A percentile compares a stretch with the other conserved stretches of the same genome.
These are phyloP conservation scores for Ligdia adustata DNA, from an alignment of 2,888 invertebrate species.

Conservation along the genomic window DNA sequence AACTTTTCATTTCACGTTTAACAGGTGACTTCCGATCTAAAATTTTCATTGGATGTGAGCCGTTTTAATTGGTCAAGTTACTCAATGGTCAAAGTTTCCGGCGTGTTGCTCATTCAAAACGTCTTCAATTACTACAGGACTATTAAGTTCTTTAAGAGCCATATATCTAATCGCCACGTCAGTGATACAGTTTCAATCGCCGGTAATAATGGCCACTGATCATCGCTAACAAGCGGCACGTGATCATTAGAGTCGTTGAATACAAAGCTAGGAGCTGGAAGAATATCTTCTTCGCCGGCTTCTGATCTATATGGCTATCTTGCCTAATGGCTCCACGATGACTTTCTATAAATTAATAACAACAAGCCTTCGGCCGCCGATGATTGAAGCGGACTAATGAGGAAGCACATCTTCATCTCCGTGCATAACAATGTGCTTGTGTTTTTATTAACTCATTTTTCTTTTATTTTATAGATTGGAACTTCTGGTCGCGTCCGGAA, in stretches of 20 bases:
- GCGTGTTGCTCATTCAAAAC: conserved; percentile 9
- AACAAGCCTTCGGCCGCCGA: conserved; percentile 65
- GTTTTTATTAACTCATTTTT: conserved; percentile 59
- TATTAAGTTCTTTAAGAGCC: conserved; percentile 70
- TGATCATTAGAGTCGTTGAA: conserved; percentile 77
- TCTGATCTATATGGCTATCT: conserved; percentile 77
- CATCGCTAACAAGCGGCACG: conserved; percentile 78
- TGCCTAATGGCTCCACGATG: conserved; percentile 76
- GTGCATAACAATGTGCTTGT: conserved; percentile 54
- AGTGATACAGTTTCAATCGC: conserved; percentile 67
- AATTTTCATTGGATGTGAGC: conserved; percentile 45
- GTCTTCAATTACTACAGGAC: conserved; percentile 65
- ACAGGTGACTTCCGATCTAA: conserved; percentile 67
- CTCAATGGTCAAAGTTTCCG: conserved; percentile 32
- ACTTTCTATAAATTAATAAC: conserved; percentile 84
- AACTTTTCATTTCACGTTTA: conserved; percentile 55
- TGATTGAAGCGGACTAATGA: conserved; percentile 77
- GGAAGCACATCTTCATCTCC: conserved; percentile 72
- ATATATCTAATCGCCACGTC: conserved; percentile 67
- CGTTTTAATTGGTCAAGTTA: conserved; percentile 51
- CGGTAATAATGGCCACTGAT: conserved; percentile 66
- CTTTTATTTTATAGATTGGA: conserved; percentile 50
- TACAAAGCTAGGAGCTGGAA: conserved; percentile 48
- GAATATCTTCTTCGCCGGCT: conserved; percentile 65
- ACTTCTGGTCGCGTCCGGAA: conserved; percentile 52